A percentile compares a stretch with the other conserved stretches of the same genome.
phyloP scores from a whole-genome alignment of 2,888 invertebrate species.

The Deilephila porcellus region DNA sequence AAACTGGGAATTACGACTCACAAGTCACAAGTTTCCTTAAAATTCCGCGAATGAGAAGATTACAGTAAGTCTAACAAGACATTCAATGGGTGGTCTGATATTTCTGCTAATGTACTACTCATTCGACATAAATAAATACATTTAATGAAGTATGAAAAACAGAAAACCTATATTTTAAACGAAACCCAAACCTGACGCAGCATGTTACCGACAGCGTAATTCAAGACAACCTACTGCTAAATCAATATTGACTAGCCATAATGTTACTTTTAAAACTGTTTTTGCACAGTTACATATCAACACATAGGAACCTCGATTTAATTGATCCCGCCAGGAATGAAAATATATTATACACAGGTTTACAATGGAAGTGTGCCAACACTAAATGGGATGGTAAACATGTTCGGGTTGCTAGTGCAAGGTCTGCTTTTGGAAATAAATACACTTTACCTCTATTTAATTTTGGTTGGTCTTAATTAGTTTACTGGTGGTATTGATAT shows the following conservation, averaged over 20 bases:
- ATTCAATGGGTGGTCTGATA: no score
- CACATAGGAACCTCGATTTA: conserved; percentile 19
- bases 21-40: no score
- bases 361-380: conserved; percentile 37
- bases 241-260: conserved; percentile 11
- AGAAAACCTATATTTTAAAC: neutral
- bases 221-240: neutral
- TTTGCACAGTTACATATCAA: conserved; percentile 1
- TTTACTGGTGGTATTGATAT: no score
- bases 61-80: no score
- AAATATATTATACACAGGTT: conserved; percentile 23
- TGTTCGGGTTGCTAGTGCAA: conserved; percentile 32
- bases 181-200: neutral
- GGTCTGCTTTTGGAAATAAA: conserved; percentile 6
- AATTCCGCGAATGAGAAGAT: no score
- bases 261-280: conserved; percentile 2
- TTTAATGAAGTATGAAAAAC: neutral
- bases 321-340: conserved; percentile 16
- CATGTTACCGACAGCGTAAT: neutral
- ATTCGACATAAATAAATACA: neutral
- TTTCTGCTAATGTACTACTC: no score
- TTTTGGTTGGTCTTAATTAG: no score
- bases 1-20: no score
- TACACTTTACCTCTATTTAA: neutral
- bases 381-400: conserved; percentile 40